A percentile compares a stretch with the other conserved stretches of the same genome.
phyloP scores from a whole-genome alignment of 2,797 vertebrate species.

The Bucorvus abyssinicus region DNA sequence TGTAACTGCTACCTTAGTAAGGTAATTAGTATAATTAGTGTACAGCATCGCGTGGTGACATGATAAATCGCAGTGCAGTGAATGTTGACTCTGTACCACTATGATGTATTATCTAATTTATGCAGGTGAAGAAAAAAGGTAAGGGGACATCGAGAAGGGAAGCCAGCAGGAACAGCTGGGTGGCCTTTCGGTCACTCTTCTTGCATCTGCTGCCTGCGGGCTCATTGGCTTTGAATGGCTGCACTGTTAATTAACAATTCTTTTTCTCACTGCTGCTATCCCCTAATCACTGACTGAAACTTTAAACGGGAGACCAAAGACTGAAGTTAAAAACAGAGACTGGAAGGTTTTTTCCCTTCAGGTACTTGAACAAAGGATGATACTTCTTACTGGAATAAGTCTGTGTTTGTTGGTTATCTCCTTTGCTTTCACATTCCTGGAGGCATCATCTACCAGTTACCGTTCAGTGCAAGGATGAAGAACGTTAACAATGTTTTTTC shows the following conservation, averaged over 20 bases:
- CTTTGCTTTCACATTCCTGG: neutral
- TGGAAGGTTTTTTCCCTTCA: neutral
- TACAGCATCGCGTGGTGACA: constrained; percentile 57
- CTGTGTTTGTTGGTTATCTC: neutral
- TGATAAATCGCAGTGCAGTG: constrained; percentile 76
- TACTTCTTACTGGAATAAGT: neutral
- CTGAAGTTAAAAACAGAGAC: neutral
- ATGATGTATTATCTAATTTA: constrained; percentile 79
- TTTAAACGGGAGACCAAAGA: neutral
- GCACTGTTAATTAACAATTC: constrained; percentile 33
- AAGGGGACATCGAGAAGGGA: neutral
- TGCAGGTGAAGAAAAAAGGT: neutral
- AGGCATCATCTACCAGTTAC: neutral
- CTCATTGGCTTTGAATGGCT: constrained; percentile 4
- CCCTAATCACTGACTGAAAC: neutral
- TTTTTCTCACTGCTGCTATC: constrained; percentile 38
- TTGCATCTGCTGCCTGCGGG: constrained; percentile 40
- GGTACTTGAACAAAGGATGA: neutral
- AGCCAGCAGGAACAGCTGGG: constrained; percentile 25
- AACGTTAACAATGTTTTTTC: neutral
- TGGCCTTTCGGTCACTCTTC: constrained; percentile 47
- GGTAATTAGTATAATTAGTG: constrained; percentile 81
- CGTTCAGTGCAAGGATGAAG: neutral
- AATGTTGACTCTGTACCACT: constrained; percentile 72
- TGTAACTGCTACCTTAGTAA: constrained; percentile 74